Evolutionary conservation across 2,113 vertebrate species (phyloP).

Genomic region (Mastomys natalensis): DNA sequence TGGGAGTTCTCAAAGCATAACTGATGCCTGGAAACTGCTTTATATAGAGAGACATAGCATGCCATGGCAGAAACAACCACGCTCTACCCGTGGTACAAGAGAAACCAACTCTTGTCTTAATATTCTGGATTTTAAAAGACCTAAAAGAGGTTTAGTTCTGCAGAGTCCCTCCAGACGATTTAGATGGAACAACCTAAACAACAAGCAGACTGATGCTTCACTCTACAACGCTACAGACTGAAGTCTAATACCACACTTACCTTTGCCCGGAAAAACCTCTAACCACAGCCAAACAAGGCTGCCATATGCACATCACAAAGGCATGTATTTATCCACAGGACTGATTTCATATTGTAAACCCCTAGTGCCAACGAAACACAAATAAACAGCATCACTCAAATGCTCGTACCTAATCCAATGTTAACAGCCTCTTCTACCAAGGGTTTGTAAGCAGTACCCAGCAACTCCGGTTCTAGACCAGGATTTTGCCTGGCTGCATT

Average conservation of each 20-base stretch:
- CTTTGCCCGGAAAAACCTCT: slow-evolving; percentile 49
- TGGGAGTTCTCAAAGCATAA: slow-evolving; percentile 3
- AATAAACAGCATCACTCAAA: slow-evolving; percentile 45
- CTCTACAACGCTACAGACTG: slow-evolving; percentile 9
- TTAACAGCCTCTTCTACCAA: neutral
- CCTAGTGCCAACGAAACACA: slow-evolving; percentile 1
- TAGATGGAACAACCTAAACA: neutral
- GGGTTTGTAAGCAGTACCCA: neutral
- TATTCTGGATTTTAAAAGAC: neutral
- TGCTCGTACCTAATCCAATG: slow-evolving; percentile 40
- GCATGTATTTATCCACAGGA: neutral
- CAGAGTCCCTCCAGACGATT: neutral
- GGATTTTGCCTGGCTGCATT: neutral
- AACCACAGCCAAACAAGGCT: neutral
- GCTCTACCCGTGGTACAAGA: neutral
- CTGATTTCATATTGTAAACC: slow-evolving; percentile 22
- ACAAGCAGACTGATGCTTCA: neutral
- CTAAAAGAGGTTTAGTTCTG: neutral
- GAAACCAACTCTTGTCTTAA: slow-evolving; percentile 1
- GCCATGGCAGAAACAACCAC: neutral
- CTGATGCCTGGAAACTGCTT: slow-evolving; percentile 55
- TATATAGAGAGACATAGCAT: neutral
- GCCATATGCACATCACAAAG: neutral
- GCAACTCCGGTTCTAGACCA: neutral
- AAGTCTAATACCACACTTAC: neutral